Base-by-base conservation (phyloP, 2,113 vertebrate species). In the Zosterops pallidus region DNA sequence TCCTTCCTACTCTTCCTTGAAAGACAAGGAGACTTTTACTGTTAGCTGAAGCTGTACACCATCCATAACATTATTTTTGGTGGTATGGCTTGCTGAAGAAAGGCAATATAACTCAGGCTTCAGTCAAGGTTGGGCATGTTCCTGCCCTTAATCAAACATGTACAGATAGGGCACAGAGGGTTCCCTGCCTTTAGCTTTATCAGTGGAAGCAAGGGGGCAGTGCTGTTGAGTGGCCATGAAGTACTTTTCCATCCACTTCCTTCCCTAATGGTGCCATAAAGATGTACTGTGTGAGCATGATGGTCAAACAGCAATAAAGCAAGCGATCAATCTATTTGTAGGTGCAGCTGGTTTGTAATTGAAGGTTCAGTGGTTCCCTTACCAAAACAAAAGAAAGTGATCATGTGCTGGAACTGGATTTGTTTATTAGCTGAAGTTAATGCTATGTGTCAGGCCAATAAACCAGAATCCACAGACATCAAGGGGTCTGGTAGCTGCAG, bases 181-280 rank as follows among this genome's bases (percentile, higher is more conserved):
- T 82, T 85, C 67, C 13, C 46, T 72, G 31, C 28, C 47, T 74
- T 76, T 31, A 42, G 25, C 9, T 94, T 87, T 50, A 33, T 37
- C 29, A 53, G 33, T 35, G 56, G 29, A 80, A 70, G 26, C 3
- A 3, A 69, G 35, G 18, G 8, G 8, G 0, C 2, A 2, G 37
- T 75, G 39, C 82, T 81, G 31, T 4, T 80, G 49, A 63, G 39
- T 88, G 63, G 14, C 77, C 80, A 10, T 89, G 41, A 60, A 41
- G 44, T 69, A 26, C 23, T 89, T 91, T 94, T 31, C 31, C 22
- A 26, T 92, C 39, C 23, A 28, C 56, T 94, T 95, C 85, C 60
- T 92, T 79, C 60, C 62, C 71, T 94, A 75, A 86, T 92, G 71
- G 29, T 33, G 31, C 68, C 83, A 24, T 92, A 83, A 96, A 95